Percentiles rank a stretch among this genome's conserved stretches.
Conservation (phyloP, 2,888 invertebrate species). For the Nomada fucata region DNA sequence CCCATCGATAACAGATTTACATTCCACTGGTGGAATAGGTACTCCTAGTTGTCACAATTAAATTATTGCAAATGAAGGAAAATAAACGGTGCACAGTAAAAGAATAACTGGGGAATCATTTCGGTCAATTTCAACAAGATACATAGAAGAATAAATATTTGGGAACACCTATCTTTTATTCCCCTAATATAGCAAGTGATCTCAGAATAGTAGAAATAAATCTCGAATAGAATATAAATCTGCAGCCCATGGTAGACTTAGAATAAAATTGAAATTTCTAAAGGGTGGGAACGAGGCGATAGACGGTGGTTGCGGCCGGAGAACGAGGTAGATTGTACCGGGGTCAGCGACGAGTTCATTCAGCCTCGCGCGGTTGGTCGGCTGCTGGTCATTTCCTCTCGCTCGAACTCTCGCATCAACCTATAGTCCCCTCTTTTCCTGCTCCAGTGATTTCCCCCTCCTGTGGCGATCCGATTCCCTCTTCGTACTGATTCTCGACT, state of each 20-base stretch:
- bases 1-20: not conserved
- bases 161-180: too few species aligned
- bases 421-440: slow-evolving; percentile 11
- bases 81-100: not conserved
- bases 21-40: not conserved
- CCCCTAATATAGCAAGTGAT: too few species aligned
- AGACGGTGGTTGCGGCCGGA: slow-evolving; percentile 54
- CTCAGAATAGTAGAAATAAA: too few species aligned
- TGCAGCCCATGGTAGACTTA: too few species aligned
- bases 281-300: slow-evolving; percentile 17
- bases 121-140: too few species aligned
- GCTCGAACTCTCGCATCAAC: not conserved
- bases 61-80: not conserved
- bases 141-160: too few species aligned
- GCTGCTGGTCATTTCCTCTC: slow-evolving; percentile 40
- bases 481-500: slow-evolving; percentile 6
- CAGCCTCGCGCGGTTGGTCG: slow-evolving; percentile 73
- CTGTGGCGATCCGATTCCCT: slow-evolving; percentile 11
- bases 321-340: slow-evolving; percentile 68
- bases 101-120: too few species aligned
- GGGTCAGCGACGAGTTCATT: slow-evolving; percentile 78
- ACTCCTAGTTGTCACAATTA: not conserved
- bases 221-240: too few species aligned
- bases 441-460: slow-evolving; percentile 24
- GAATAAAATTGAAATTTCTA: not conserved